Conservation (phyloP, 2,888 invertebrate species). For the Oxyteleia sp. region DNA sequence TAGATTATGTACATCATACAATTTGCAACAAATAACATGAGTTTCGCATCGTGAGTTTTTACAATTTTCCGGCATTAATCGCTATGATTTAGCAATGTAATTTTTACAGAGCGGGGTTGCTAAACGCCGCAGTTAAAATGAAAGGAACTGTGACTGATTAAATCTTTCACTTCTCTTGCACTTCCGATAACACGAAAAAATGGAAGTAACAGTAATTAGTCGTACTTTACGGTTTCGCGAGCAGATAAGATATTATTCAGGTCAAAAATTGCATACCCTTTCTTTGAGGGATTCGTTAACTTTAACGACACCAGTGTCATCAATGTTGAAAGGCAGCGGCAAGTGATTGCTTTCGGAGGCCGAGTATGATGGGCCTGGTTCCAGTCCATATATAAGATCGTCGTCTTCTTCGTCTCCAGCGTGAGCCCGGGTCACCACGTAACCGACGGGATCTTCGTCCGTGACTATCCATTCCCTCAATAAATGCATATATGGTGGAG, state of each 20-base stretch:
- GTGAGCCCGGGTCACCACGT: slow-evolving; percentile 91
- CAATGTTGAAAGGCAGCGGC: slow-evolving; percentile 92
- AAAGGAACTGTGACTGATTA: slow-evolving; percentile 2
- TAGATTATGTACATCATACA: no score
- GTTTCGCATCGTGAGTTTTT: no score
- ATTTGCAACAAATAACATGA: no score
- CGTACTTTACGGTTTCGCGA: slow-evolving; percentile 35
- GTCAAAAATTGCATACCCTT: slow-evolving; percentile 88
- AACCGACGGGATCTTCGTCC: slow-evolving; percentile 92
- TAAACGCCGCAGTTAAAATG: neutral
- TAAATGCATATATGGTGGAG: slow-evolving; percentile 92
- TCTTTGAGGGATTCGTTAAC: slow-evolving; percentile 93
- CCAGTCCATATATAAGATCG: slow-evolving; percentile 91
- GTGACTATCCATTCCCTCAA: slow-evolving; percentile 93
- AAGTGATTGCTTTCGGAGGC: slow-evolving; percentile 81
- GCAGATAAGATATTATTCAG: slow-evolving; percentile 31
- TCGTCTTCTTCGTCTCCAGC: slow-evolving; percentile 91
- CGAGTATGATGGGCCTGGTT: slow-evolving; percentile 88
- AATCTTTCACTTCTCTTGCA: slow-evolving; percentile 1
- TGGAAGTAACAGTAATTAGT: slow-evolving; percentile 11
- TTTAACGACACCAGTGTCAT: slow-evolving; percentile 92
- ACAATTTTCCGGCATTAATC: no score
- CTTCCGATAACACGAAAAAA: slow-evolving; percentile 20
- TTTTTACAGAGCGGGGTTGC: no score
- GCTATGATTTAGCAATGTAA: no score